A percentile compares a stretch with the other conserved stretches of the same genome.
Evolutionary conservation across 1,140 invertebrate genomes (phyloP).

Genomic region (Drosophila asahinai): DNA sequence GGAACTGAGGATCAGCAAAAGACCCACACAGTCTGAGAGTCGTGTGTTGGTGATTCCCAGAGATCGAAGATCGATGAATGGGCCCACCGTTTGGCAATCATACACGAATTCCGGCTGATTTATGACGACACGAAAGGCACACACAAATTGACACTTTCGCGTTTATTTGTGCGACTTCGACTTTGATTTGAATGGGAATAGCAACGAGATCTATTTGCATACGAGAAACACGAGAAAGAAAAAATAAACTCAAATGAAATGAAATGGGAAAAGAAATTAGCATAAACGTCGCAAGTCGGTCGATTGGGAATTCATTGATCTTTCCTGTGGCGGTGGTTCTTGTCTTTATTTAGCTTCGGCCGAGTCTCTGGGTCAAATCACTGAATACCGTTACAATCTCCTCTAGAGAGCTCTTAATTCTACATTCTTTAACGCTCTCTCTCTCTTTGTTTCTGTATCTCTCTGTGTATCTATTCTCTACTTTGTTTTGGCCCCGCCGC

Average conservation of each 20-base stretch:
- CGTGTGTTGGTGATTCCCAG: constrained; percentile 13
- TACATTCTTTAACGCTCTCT: constrained; percentile 3
- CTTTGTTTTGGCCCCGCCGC: constrained; percentile 22
- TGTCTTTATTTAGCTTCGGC: constrained; percentile 18
- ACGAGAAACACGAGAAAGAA: not conserved
- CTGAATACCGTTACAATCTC: constrained; percentile 35
- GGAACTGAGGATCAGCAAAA: constrained; percentile 8
- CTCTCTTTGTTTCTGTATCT: not conserved
- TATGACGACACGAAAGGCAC: constrained; percentile 32
- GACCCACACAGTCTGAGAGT: not conserved
- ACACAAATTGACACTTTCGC: constrained; percentile 46
- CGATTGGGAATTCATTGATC: constrained; percentile 42
- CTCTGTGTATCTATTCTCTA: constrained; percentile 16
- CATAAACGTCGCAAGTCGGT: constrained; percentile 25
- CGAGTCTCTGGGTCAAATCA: constrained; percentile 34
- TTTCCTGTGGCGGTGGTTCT: constrained; percentile 10
- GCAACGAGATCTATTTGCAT: constrained; percentile 27
- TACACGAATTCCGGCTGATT: constrained; percentile 33
- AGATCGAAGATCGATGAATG: constrained; percentile 37
- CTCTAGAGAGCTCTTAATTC: constrained; percentile 26
- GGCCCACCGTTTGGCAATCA: constrained; percentile 26
- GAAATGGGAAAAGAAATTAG: constrained; percentile 40
- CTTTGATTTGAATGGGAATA: constrained; percentile 30
- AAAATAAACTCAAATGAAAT: constrained; percentile 22
- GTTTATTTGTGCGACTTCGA: constrained; percentile 24